phyloP scores from a whole-genome alignment of 2,113 vertebrate species.

The Nematolebias whitei region DNA sequence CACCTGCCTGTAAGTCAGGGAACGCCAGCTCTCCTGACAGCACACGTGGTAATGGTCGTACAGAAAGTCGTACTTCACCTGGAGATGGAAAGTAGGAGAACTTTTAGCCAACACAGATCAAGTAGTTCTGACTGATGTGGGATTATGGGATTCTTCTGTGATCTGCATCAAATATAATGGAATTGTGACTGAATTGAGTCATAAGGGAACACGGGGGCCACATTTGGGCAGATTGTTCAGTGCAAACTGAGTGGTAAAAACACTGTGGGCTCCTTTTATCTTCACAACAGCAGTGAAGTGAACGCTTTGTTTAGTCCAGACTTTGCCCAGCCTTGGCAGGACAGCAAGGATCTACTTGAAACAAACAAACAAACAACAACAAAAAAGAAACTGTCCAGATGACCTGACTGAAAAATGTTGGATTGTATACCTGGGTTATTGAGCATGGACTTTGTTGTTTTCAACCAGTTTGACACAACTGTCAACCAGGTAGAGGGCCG shows the following conservation, averaged over 20 bases:
- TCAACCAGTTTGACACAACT: no score
- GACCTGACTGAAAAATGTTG: no score
- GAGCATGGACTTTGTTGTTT: no score
- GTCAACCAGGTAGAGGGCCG: no score
- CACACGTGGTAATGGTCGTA: conserved; percentile 85
- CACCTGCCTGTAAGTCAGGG: conserved; percentile 69
- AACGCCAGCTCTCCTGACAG: conserved; percentile 83
- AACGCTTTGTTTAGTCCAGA: background rate
- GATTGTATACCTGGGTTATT: no score
- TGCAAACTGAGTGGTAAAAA: no score
- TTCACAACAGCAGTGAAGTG: background rate
- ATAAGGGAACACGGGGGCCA: no score
- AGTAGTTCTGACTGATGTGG: background rate
- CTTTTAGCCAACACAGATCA: background rate
- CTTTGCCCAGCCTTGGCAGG: background rate
- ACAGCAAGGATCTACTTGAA: background rate
- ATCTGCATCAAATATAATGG: background rate
- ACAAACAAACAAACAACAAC: no score
- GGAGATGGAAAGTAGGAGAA: background rate
- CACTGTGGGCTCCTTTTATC: background rate
- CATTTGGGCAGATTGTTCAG: background rate
- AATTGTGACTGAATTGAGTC: background rate
- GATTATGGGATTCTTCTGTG: background rate
- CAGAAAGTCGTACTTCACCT: conserved; percentile 87
- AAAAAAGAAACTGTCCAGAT: no score